Conservation (phyloP, 2,113 vertebrate species). For the Vidua macroura region DNA sequence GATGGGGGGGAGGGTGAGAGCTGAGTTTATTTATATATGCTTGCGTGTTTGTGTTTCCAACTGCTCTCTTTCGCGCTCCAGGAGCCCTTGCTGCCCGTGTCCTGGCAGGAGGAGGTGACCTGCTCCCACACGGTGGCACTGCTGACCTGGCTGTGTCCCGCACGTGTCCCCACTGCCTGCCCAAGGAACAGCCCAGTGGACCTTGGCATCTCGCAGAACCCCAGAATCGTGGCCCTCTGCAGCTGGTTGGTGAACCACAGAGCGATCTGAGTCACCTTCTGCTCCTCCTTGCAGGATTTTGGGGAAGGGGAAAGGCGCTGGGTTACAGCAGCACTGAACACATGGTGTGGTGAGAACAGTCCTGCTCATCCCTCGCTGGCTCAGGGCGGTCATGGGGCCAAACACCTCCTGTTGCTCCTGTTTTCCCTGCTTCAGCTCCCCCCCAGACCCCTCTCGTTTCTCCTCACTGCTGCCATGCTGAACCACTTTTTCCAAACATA, state of each 20-base stretch:
- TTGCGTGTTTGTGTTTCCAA: not conserved
- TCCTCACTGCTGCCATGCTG: not conserved
- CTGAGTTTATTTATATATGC: not conserved
- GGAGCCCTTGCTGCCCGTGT: not conserved
- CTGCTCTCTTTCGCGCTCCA: not conserved
- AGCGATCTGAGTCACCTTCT: not conserved
- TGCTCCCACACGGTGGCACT: constrained; percentile 46
- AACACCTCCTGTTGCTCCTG: not conserved
- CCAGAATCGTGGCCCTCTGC: not conserved
- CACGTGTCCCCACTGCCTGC: not conserved
- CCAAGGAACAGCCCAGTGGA: not conserved
- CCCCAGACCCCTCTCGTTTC: not conserved
- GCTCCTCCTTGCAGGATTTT: not conserved
- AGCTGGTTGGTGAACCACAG: not conserved
- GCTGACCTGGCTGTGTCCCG: not conserved
- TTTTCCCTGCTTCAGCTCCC: not conserved
- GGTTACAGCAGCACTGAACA: not conserved
- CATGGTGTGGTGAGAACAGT: not conserved
- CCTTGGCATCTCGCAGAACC: not conserved
- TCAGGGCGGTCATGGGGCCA: not conserved
- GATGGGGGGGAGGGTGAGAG: not conserved
- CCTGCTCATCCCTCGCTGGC: not conserved
- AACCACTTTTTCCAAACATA: not conserved
- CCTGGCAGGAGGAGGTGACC: not conserved
- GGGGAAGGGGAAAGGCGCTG: not conserved